Evolutionary conservation across 2,888 invertebrate species (phyloP).

Genomic region (Yponomeuta evonymella): DNA sequence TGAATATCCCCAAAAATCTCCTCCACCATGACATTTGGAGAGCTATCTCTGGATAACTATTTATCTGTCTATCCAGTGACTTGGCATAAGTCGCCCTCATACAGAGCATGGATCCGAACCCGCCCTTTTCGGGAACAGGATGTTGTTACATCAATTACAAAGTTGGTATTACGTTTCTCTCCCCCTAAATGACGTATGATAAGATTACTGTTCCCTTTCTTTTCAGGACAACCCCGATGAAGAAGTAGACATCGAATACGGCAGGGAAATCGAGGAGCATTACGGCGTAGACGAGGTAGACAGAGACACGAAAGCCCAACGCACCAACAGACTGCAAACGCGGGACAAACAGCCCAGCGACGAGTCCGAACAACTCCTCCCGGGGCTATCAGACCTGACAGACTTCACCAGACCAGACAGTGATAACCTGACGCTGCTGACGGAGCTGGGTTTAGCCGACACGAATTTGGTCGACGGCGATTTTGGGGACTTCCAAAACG

Average conservation of each 20-base stretch:
- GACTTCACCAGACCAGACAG: conserved; percentile 26
- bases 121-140: no score
- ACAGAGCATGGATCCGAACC: no score
- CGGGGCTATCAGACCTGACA: conserved; percentile 22
- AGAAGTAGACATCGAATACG: conserved; percentile 74
- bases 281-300: conserved; percentile 50
- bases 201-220: conserved; percentile 4
- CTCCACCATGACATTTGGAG: no score
- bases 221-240: conserved; percentile 67
- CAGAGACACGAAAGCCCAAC: conserved; percentile 57
- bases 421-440: conserved; percentile 64
- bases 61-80: no score
- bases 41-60: no score
- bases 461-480: conserved; percentile 46
- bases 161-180: no score
- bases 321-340: conserved; percentile 44
- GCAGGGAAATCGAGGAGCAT: conserved; percentile 64
- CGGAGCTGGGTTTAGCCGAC: conserved; percentile 76
- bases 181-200: no score
- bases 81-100: no score
- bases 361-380: conserved; percentile 49
- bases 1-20: no score
- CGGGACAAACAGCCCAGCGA: conserved; percentile 32
- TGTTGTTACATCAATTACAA: no score
- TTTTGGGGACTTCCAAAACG: conserved; percentile 67